Base-by-base conservation (phyloP, 2,113 vertebrate species). In the Aphelocoma coerulescens region DNA sequence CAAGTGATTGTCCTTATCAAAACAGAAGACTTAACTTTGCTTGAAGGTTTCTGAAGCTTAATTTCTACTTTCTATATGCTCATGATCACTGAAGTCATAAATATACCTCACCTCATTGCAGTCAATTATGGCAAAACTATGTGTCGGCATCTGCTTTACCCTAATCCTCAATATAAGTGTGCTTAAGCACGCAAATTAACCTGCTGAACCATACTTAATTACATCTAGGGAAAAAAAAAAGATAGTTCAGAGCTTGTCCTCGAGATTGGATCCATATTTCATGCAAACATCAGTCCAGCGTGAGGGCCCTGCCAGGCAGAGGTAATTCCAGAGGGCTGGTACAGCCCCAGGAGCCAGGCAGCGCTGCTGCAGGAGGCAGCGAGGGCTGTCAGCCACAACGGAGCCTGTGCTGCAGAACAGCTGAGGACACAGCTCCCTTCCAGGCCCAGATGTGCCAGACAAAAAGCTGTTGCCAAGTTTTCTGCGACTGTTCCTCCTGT, bases 381-480 rank as follows among this genome's bases (percentile, higher is more conserved):
- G 13, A 26, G 61, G 33, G 55, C n/a, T 22, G 1, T 3, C 65
- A 72, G 77, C 57, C 69, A 32, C 52, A 55, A 15, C 33, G 75
- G 30, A 72, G 54, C 24, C 55, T 30, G 35, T 18, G 73, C 62
- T 39, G 41, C 54, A 28, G 88, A 68, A 35, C 54, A 76, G 59
- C 88, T 35, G 54, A 88, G 61, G 28, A 63, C 57, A 52, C 11
- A 9, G 37, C 71, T 88, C 65, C 69, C 58, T 66, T 19, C 65
- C 88, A 88, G 75, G 73, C 24, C 78, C 78, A 95, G 88, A 88
- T 85, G 85, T 91, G 79, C 28, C 63, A 91, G 79, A 51, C 37
- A 35, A 27, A 82, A 57, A 77, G 63, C 55, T 33, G 24, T 13
- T 86, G 92, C 79, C 76, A 88, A 62, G 33, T 13, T 71, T 21